Base-by-base conservation (phyloP, 2,113 vertebrate species). In the Syrrhaptes paradoxus region DNA sequence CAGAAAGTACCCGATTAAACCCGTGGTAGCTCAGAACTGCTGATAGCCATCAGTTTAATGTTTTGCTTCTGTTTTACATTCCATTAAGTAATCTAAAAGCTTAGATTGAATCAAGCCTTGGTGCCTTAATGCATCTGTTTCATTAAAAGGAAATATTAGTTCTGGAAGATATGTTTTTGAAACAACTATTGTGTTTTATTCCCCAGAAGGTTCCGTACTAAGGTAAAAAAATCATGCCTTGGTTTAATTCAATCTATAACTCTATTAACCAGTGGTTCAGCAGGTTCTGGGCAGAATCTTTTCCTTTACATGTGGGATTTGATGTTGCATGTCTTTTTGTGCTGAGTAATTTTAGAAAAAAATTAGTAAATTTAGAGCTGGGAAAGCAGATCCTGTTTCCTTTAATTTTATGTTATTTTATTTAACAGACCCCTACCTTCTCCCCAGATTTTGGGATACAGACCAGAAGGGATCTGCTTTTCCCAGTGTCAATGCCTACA, bases 1-100 rank as follows among this genome's bases (percentile, higher is more conserved):
- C 45, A 73, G 13, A 51, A 49, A 22, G 25, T 25, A 48, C 11
- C 11, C 1, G 5, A 32, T 45, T 34, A 11, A 90, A 24, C 34
- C 61, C 19, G 2, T 7, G 45, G 34, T 32, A 41, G 51, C 67
- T 66, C 51, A 45, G 67, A 36, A 25, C 45, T 66, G 57, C 66
- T 0, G 1, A 45, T 7, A 82, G 41, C 15, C n/a, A 46, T 70
- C 32, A 17, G n/a, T 38, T 45, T 51, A 25, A 71, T 21, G 11
- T 74, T 92, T 74, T 55, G 16, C 17, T 78, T 78, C 34, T 81
- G 41, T 34, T 77, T 92, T 48, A 74, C 29, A 5, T 92, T 77
- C 76, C 55, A 74, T 93, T 95, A 95, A 92, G 72, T 74, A 59
- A 89, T 84, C 88, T 84, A 81, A 80, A 32, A 28, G 31, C 34